A percentile compares a stretch with the other conserved stretches of the same genome.
Evolutionary conservation across 2,113 vertebrate genomes (phyloP).

Genomic region (Syngnathoides biaculeatus): DNA sequence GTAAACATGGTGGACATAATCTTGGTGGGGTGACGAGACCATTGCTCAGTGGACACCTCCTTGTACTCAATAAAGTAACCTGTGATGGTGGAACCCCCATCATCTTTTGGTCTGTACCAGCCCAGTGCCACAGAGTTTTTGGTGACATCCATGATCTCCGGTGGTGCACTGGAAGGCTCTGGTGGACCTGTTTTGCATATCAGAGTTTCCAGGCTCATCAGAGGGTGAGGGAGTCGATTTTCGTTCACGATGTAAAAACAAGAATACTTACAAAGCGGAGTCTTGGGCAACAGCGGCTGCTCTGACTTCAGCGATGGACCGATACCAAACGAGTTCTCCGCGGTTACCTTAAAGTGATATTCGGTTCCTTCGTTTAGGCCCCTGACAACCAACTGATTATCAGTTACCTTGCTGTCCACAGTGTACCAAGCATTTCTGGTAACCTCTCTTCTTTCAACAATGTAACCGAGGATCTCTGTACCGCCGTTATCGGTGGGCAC

Average conservation of each 20-base stretch:
- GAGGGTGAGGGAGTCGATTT: background rate
- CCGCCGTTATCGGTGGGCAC: slow-evolving; percentile 85
- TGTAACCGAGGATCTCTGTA: slow-evolving; percentile 89
- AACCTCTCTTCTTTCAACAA: slow-evolving; percentile 89
- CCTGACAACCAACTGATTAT: slow-evolving; percentile 88
- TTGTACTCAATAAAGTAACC: slow-evolving; percentile 94
- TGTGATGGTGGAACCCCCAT: slow-evolving; percentile 90
- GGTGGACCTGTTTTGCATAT: slow-evolving; percentile 78
- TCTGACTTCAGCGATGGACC: slow-evolving; percentile 92
- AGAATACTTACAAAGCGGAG: slow-evolving; percentile 86
- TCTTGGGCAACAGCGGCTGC: slow-evolving; percentile 84
- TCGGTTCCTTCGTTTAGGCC: slow-evolving; percentile 90
- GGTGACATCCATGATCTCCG: slow-evolving; percentile 92
- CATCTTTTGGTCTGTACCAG: slow-evolving; percentile 93
- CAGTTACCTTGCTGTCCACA: slow-evolving; percentile 89
- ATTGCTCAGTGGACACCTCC: slow-evolving; percentile 85
- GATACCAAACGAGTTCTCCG: slow-evolving; percentile 92
- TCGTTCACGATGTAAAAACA: background rate
- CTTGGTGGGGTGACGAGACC: slow-evolving; percentile 86
- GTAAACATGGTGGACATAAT: slow-evolving; percentile 93
- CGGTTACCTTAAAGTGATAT: slow-evolving; percentile 95
- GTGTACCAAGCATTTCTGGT: slow-evolving; percentile 95
- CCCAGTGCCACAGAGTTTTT: slow-evolving; percentile 90
- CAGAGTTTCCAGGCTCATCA: background rate
- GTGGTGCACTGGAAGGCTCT: slow-evolving; percentile 85